Conservation (phyloP, 2,888 invertebrate genomes). For the Rhodophaea formosa region DNA sequence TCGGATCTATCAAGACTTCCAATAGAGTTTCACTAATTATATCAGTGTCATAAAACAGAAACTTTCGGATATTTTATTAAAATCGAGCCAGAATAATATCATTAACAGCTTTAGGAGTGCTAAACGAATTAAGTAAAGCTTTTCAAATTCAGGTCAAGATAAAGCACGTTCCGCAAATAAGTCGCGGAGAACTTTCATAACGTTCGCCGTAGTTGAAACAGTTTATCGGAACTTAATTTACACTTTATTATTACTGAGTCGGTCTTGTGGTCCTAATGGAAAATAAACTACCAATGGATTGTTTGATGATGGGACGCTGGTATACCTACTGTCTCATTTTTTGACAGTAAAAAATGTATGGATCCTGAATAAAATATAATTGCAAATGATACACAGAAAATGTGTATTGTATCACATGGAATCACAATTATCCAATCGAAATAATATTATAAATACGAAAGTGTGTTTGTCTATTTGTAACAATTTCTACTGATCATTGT, state of each 20-base stretch:
- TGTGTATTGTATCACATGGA: too few relatives aligned
- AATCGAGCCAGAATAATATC: not conserved
- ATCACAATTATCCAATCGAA: too few relatives aligned
- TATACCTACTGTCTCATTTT: too few relatives aligned
- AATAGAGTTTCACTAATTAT: conserved; percentile 10
- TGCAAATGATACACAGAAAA: too few relatives aligned
- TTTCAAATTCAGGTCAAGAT: conserved; percentile 4
- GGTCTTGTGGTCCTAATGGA: too few relatives aligned
- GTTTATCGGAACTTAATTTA: not conserved
- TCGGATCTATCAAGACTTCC: conserved; percentile 4
- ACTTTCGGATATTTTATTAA: not conserved
- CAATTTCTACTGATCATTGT: too few relatives aligned
- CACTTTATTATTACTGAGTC: not conserved
- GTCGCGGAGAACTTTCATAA: not conserved
- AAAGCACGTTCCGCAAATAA: conserved; percentile 1
- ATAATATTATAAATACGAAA: too few relatives aligned
- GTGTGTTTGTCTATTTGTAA: too few relatives aligned
- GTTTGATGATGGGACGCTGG: too few relatives aligned
- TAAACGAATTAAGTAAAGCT: conserved; percentile 4
- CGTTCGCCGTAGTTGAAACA: not conserved
- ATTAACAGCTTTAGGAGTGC: not conserved
- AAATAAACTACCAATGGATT: too few relatives aligned
- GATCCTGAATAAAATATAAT: too few relatives aligned
- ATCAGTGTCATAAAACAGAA: not conserved
- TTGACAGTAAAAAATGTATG: too few relatives aligned